phyloP scores from a whole-genome alignment of 1,140 invertebrate species.

The Calosoma granatense region DNA sequence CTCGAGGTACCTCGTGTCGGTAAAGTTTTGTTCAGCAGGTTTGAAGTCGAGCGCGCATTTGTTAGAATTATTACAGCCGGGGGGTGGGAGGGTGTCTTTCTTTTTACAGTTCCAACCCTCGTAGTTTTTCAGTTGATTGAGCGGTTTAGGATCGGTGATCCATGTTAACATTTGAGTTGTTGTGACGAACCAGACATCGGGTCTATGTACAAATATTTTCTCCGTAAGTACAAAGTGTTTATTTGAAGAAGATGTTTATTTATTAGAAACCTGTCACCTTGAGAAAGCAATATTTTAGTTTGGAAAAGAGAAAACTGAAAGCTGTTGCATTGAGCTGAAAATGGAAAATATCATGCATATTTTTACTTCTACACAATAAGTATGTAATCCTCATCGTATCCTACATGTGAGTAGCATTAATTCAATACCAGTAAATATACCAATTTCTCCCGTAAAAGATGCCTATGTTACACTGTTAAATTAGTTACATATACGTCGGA shows the following conservation, averaged over 20 bases:
- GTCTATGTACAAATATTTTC: conserved; percentile 37
- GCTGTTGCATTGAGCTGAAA: no score
- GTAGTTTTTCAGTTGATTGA: conserved; percentile 57
- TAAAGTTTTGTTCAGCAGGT: conserved; percentile 60
- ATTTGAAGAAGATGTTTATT: no score
- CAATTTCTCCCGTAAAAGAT: conserved; percentile 11
- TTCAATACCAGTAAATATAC: conserved; percentile 20
- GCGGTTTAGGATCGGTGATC: conserved; percentile 76
- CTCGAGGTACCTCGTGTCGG: conserved; percentile 75
- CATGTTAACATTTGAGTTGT: conserved; percentile 82
- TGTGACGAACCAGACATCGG: conserved; percentile 84
- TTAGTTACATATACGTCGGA: no score
- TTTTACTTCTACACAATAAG: no score
- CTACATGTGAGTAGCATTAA: no score
- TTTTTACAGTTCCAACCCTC: conserved; percentile 74
- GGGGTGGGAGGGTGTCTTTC: conserved; percentile 52
- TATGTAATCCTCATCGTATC: no score
- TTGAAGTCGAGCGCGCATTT: conserved; percentile 78
- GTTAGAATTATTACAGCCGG: conserved; percentile 70
- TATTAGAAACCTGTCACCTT: no score
- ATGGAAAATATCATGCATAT: no score
- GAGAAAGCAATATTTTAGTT: no score
- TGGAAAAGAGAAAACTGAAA: no score
- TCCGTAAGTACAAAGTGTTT: no score
- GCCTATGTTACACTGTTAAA: no score